Evolutionary conservation across 2,113 vertebrate genomes (phyloP).

Genomic region (Patagioenas fasciata): DNA sequence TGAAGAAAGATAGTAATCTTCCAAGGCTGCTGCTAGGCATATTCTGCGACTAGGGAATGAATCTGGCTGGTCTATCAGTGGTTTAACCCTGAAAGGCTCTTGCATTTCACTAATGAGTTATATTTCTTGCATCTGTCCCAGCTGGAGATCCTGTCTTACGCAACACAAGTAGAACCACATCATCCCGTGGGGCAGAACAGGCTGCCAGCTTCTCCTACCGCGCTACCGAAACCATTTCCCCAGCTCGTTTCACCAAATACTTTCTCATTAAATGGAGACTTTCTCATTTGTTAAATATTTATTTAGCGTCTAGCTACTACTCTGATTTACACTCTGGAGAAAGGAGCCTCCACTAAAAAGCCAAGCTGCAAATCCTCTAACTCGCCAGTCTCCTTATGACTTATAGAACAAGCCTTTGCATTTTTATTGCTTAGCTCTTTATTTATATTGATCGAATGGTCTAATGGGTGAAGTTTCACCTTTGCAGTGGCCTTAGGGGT

Average conservation of each 20-base stretch:
- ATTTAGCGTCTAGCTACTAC: constrained; percentile 2
- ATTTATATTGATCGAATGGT: not conserved
- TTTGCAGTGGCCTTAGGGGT: not conserved
- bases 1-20: constrained; percentile 19
- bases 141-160: not conserved
- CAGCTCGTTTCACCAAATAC: not conserved
- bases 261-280: not conserved
- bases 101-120: constrained; percentile 2
- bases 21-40: constrained; percentile 19
- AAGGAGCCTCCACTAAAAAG: not conserved
- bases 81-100: constrained; percentile 3
- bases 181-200: not conserved
- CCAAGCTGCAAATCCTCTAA: not conserved
- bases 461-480: not conserved
- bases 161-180: not conserved
- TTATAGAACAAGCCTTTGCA: not conserved
- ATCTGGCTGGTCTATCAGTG: not conserved
- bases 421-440: not conserved
- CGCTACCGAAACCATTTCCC: constrained; percentile 12
- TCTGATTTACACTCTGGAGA: not conserved
- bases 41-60: not conserved
- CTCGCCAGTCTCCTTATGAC: not conserved
- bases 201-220: not conserved
- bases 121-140: constrained; percentile 31
- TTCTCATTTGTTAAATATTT: constrained; percentile 23